phyloP scores from a whole-genome alignment of 2,797 vertebrate genomes.

The Enteromius radiatus region DNA sequence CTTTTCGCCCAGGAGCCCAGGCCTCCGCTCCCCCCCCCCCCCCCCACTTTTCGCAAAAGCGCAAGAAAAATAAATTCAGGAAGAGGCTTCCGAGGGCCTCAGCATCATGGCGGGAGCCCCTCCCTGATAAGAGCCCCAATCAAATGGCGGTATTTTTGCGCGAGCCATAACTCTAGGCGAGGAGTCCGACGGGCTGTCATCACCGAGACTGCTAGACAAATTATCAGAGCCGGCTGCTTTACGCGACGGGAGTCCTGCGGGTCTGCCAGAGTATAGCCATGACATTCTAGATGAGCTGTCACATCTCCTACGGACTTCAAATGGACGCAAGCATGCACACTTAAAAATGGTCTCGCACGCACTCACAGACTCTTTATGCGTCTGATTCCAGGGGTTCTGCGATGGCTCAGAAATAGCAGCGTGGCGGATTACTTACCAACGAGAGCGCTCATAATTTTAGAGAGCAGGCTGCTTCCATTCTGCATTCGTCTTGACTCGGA shows the following conservation, averaged over 20 bases:
- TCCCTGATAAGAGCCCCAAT: constrained; percentile 65
- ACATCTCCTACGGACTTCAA: constrained; percentile 72
- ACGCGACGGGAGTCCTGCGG: constrained; percentile 61
- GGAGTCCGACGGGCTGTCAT: constrained; percentile 70
- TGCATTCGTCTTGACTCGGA: constrained; percentile 42
- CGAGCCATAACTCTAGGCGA: constrained; percentile 58
- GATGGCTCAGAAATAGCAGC: constrained; percentile 46
- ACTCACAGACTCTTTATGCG: constrained; percentile 23
- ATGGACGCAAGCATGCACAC: constrained; percentile 58
- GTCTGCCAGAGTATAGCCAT: constrained; percentile 70
- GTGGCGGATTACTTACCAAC: constrained; percentile 48
- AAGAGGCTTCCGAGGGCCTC: constrained; percentile 65
- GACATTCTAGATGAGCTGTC: constrained; percentile 76
- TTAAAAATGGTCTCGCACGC: constrained; percentile 26
- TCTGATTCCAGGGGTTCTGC: constrained; percentile 45
- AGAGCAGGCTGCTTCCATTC: constrained; percentile 14
- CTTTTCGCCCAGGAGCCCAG: constrained; percentile 50
- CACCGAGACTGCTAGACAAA: constrained; percentile 72
- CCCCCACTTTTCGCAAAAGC: constrained; percentile 57
- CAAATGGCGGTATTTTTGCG: constrained; percentile 63
- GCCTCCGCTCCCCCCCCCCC: constrained; percentile 40
- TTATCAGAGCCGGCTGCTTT: constrained; percentile 70
- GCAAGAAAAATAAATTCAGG: constrained; percentile 71
- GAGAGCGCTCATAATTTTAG: constrained; percentile 34
- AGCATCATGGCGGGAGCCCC: constrained; percentile 57